Conservation (phyloP, 35 echinoderm and acorn worm species). For the Antedon bifida region DNA sequence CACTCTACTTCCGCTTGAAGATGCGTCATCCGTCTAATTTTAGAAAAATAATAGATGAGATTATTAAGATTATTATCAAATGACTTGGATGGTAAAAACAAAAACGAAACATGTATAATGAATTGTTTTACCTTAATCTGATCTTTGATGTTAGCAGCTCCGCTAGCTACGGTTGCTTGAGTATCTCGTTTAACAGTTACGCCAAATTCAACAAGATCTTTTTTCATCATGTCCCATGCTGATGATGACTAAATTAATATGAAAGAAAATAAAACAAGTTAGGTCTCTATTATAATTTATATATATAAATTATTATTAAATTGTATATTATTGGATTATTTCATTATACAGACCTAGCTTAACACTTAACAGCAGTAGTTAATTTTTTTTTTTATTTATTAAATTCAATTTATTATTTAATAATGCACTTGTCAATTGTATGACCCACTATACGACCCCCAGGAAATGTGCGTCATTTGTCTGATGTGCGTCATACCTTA, state of each 20-base stretch:
- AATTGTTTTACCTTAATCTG: conserved; percentile 74
- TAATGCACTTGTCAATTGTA: too few relatives aligned
- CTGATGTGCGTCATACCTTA: too few relatives aligned
- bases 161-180: conserved; percentile 42
- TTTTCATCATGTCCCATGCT: conserved; percentile 60
- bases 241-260: conserved; percentile 39
- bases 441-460: too few relatives aligned
- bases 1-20: conserved; percentile 15
- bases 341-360: background rate
- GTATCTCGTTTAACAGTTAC: conserved; percentile 74
- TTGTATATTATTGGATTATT: background rate
- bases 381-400: too few relatives aligned
- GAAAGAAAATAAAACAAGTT: background rate
- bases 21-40: conserved; percentile 23
- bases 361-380: too few relatives aligned
- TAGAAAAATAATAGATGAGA: background rate
- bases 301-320: too few relatives aligned
- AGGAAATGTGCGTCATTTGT: too few relatives aligned
- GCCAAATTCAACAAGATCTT: conserved; percentile 77
- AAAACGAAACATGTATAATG: too few relatives aligned
- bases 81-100: background rate
- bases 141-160: conserved; percentile 48
- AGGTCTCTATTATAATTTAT: too few relatives aligned
- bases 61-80: background rate
- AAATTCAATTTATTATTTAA: too few relatives aligned